Conservation (phyloP, 2,888 invertebrate species). For the Oeneis ivallda region DNA sequence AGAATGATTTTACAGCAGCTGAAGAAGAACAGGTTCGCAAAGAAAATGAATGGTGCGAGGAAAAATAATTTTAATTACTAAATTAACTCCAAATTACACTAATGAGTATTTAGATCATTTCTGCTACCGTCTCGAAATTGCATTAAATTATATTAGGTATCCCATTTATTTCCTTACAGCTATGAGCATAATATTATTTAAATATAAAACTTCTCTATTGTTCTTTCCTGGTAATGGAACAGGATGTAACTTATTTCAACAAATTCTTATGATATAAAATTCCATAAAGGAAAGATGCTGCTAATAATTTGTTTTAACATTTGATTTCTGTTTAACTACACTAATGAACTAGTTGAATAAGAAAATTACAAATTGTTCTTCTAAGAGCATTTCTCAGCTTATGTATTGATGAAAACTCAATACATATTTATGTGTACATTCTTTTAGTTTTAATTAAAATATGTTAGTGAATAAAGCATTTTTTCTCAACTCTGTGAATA, state of each 20-base stretch:
- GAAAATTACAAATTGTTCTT: background rate
- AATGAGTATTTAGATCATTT: background rate
- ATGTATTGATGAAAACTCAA: background rate
- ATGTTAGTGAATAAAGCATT: conserved; percentile 13
- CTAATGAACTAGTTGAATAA: background rate
- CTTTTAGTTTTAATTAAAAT: conserved; percentile 14
- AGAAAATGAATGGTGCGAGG: conserved; percentile 97
- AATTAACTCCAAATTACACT: background rate
- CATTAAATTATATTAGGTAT: background rate
- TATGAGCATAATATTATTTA: too few species aligned
- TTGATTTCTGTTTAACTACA: background rate
- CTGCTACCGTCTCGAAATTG: conserved; percentile 3
- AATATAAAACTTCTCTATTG: background rate
- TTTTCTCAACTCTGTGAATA: background rate
- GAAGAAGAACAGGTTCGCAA: conserved; percentile 99
- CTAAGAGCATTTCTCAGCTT: background rate
- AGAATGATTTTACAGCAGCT: conserved; percentile 96
- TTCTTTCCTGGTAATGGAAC: too few species aligned
- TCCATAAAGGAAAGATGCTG: background rate
- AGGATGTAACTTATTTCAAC: background rate
- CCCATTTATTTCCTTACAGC: background rate
- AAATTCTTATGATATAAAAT: background rate
- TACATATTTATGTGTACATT: conserved; percentile 8
- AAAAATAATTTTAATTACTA: conserved; percentile 81
- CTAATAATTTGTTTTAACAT: background rate